Evolutionary conservation across 2,888 invertebrate species (phyloP).

Genomic region (Agriopis marginaria): DNA sequence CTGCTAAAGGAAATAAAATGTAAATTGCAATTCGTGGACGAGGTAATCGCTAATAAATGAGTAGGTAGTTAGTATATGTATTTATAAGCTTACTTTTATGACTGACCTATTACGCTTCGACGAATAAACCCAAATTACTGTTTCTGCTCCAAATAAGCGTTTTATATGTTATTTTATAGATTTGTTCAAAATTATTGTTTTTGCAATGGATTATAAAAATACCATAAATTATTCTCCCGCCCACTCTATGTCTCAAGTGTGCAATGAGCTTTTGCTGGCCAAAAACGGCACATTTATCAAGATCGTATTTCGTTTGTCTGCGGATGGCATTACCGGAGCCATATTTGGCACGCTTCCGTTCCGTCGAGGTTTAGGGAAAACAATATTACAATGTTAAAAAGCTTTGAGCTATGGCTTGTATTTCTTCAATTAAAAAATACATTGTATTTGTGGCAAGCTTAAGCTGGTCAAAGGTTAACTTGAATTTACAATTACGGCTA

Average conservation of each 20-base stretch:
- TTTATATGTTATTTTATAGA: not conserved
- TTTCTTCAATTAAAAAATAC: not conserved
- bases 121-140: too few relatives aligned
- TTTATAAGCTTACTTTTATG: too few relatives aligned
- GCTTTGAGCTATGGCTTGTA: conserved; percentile 10
- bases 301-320: conserved; percentile 34
- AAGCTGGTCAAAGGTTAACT: too few relatives aligned
- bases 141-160: too few relatives aligned
- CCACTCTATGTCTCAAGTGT: conserved; percentile 15
- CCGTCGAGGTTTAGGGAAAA: conserved; percentile 32
- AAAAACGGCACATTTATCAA: conserved; percentile 34
- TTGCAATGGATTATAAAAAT: conserved; percentile 15
- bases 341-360: conserved; percentile 35
- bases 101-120: too few relatives aligned
- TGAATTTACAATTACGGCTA: too few relatives aligned
- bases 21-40: too few relatives aligned
- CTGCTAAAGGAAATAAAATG: too few relatives aligned
- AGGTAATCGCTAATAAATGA: too few relatives aligned
- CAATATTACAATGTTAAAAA: conserved; percentile 14
- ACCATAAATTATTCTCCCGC: conserved; percentile 17
- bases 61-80: too few relatives aligned
- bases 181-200: not conserved
- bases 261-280: conserved; percentile 21
- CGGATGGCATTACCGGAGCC: conserved; percentile 34
- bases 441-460: not conserved